Percentiles rank a stretch among this genome's conserved stretches.
Evolutionary conservation across 2,113 vertebrate genomes (phyloP).

Genomic region (Lepisosteus osseus): DNA sequence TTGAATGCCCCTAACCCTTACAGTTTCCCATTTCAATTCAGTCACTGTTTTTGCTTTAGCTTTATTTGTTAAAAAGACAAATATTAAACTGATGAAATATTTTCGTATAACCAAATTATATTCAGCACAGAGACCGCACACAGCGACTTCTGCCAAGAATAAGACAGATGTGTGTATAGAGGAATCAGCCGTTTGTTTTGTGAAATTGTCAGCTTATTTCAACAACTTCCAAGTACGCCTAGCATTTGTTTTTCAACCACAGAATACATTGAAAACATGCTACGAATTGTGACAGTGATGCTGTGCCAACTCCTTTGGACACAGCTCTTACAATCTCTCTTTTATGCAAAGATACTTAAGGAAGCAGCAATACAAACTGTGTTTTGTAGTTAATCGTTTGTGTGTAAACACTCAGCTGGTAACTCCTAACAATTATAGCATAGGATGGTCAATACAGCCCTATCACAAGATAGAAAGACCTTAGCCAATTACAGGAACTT

Average conservation of each 20-base stretch:
- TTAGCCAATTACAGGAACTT: too few species aligned
- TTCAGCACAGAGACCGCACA: background rate
- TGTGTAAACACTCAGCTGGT: too few species aligned
- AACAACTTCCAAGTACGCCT: background rate
- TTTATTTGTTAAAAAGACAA: background rate
- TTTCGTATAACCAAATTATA: background rate
- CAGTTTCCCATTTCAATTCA: background rate
- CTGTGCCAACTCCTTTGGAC: too few species aligned
- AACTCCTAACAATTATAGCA: too few species aligned
- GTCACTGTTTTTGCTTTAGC: background rate
- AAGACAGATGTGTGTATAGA: slow-evolving; percentile 7
- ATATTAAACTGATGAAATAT: background rate
- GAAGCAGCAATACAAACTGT: too few species aligned
- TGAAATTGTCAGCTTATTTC: slow-evolving; percentile 13
- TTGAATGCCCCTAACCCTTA: background rate
- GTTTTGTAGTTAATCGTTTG: too few species aligned
- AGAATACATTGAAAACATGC: background rate
- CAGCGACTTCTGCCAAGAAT: slow-evolving; percentile 4
- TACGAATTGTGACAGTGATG: too few species aligned
- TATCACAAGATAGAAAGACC: too few species aligned
- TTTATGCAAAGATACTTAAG: too few species aligned
- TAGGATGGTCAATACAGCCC: too few species aligned
- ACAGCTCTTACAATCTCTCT: too few species aligned
- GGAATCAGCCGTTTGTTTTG: slow-evolving; percentile 7
- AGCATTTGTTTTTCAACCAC: slow-evolving; percentile 5